Conservation (phyloP, 2,113 vertebrate species). For the Emberiza fucata region DNA sequence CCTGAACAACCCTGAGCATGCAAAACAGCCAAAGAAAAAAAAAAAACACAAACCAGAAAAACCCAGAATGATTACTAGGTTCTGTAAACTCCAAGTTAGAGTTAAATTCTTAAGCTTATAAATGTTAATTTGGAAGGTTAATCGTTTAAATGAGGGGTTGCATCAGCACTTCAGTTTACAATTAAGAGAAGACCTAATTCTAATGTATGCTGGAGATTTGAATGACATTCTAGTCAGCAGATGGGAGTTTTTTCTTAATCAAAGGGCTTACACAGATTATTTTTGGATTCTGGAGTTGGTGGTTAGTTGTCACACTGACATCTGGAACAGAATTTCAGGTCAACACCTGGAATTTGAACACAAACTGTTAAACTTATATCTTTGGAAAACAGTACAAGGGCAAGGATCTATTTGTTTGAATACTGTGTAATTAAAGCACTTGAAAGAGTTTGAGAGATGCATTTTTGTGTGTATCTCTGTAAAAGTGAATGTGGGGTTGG, state of each 20-base stretch:
- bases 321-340: not conserved
- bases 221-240: not conserved
- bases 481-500: not conserved
- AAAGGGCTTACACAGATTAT: not conserved
- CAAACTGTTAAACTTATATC: not conserved
- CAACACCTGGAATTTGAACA: not conserved
- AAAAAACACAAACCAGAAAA: no score
- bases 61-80: not conserved
- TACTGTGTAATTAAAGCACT: not conserved
- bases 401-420: not conserved
- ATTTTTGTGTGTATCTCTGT: not conserved
- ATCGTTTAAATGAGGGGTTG: not conserved
- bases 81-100: not conserved
- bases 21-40: not conserved
- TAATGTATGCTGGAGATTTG: not conserved
- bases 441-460: not conserved
- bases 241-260: not conserved
- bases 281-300: not conserved
- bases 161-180: not conserved
- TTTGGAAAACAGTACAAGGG: not conserved
- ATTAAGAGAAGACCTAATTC: not conserved
- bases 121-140: constrained; percentile 3
- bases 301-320: not conserved
- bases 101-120: not conserved
- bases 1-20: not conserved